Base-by-base conservation (phyloP, 1,140 invertebrate genomes). In the Drosophila sproati region DNA sequence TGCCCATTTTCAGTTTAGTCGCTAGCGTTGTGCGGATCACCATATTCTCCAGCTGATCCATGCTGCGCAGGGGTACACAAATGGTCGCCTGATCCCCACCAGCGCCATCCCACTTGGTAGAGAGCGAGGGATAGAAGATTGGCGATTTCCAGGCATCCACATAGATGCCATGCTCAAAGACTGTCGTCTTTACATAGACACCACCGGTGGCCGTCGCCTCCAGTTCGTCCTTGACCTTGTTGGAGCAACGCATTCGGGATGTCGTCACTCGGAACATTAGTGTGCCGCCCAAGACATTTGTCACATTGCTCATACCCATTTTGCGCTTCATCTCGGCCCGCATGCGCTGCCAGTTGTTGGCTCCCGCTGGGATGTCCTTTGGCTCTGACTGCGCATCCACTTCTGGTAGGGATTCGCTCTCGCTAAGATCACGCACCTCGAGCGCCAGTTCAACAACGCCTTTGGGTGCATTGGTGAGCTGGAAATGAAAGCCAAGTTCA, bases 91-190 rank as follows among this genome's bases (percentile, higher is more conserved):
- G 93, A 62, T 93, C 94, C 2, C 63, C 72, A 5, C 77, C 82
- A 10, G 3, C 69, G 91, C 73, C 85, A 81, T 94, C 94, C 94
- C 94, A 94, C 80, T 94, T 93, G 35, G 94, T 94, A 2, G 94
- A 94, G 76, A 96, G 95, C 3, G 95, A 95, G 3, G 96, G 96
- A 12, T 94, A 92, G 90, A 96, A 96, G 50, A 94, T 93, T 64
- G 95, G 94, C 64, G 95, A 96, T 85, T 96, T 96, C 95, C 96
- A 96, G 70, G 96, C 96, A 47, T 95, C 94, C 48, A 96, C 95
- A 2, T 96, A 94, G 73, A 95, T 95, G 52, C 95, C 94, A 45
- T 94, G 94, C 78, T 96, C 95, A 43, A 95, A 94, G 52, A 96
- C 94, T 0, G 95, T 95, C 57, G 96, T 96, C 93, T 96, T 96